These are phyloP conservation scores for Tenualosa ilisha DNA, from an alignment of 2,797 vertebrate genomes.

Conservation along the genomic window DNA sequence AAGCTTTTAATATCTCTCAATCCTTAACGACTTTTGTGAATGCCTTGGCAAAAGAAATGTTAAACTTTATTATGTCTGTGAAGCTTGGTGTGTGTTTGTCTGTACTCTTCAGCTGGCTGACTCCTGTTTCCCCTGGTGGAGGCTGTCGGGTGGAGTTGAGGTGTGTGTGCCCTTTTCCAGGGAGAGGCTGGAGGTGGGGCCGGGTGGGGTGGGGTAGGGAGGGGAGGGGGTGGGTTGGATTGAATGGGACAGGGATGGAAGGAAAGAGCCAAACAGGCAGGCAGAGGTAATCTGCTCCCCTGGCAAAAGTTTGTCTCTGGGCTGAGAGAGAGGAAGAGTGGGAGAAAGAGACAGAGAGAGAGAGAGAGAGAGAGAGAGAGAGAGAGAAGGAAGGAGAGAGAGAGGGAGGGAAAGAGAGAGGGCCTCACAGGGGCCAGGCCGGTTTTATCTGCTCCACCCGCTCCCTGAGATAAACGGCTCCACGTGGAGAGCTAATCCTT, in stretches of 20 bases:
- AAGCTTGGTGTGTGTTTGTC: background rate
- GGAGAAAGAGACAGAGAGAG: background rate
- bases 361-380: background rate
- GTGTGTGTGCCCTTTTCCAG: background rate
- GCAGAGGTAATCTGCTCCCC: conserved; percentile 39
- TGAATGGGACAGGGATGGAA: conserved; percentile 46
- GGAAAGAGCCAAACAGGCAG: background rate
- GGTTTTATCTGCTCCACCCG: conserved; percentile 74
- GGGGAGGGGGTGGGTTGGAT: background rate
- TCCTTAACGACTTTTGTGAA: background rate
- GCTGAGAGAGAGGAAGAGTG: background rate
- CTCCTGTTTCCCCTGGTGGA: conserved; percentile 1
- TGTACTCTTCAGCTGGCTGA: background rate
- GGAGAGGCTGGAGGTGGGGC: background rate
- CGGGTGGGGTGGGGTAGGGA: background rate
- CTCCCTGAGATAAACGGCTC: conserved; percentile 76
- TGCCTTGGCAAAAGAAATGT: background rate
- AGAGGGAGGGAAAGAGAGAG: background rate
- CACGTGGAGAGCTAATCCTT: conserved; percentile 73
- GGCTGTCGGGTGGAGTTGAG: background rate
- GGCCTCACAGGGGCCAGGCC: conserved; percentile 57
- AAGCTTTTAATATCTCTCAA: background rate
- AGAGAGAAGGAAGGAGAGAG: background rate
- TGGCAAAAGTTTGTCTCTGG: background rate
- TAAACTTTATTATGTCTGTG: background rate